Evolutionary conservation across 2,888 invertebrate species (phyloP), one percentile per base, ranked within the genome.

Genomic region (Geophilus truncorum): DNA sequence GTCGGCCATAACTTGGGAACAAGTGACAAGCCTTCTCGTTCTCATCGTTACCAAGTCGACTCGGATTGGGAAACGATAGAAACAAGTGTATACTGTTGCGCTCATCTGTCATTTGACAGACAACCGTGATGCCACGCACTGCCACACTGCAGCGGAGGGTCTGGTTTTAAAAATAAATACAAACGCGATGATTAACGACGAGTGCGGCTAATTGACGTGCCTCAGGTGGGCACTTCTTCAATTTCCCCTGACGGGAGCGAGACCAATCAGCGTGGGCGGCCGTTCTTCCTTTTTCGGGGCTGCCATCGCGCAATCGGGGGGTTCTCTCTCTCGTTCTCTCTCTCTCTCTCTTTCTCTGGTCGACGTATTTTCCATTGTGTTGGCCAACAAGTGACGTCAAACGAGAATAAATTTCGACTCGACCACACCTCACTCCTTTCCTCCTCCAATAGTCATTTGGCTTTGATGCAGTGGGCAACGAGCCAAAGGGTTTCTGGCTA

Each of bases 401-500:
- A 62, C 23, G 62, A 62, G 62, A 62, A 62, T 62, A 62, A 62
- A 62, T 62, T 62, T 62, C 25, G 25, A 62, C 12, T 25, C 62
- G 62, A 62, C 62, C 62, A 62, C 62, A 62, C 62, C 62, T 62
- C 62, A 62, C 62, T 62, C 62, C 62, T 62, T 62, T 62, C 62
- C 23, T 62, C 62, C 62, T 62, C 62, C 62, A 62, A 62, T 62
- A 62, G 62, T 62, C 62, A 62, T 62, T 62, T 62, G 62, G 62
- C 62, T 62, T 62, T 62, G 62, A 23, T 62, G 62, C 62, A 62
- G 62, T 62, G 62, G 62, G 62, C 62, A 62, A 62, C 23, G 7
- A 7, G 62, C 62, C 62, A 62, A 62, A 62, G 62, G 62, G 62
- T 62, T 62, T 62, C 62, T 62, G 62, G 62, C 62, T 62, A 62